Conservation (phyloP, 2,113 vertebrate species). For the Ophthalmolycus amberensis region DNA sequence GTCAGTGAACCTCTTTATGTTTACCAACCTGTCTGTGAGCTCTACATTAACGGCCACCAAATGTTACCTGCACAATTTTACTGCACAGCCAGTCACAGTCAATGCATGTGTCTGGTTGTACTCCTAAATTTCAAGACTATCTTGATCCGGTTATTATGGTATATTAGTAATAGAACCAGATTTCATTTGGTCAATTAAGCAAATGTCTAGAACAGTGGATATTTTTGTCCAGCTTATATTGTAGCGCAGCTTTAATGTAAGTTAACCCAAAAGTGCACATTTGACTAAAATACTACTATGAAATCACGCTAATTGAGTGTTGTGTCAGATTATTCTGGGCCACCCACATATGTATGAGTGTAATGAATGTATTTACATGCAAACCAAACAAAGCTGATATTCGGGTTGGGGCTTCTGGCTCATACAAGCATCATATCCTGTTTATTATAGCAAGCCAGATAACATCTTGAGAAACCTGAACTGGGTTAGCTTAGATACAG, state of each 20-base stretch:
- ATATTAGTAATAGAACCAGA: neutral
- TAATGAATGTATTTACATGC: slow-evolving; percentile 44
- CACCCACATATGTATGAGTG: slow-evolving; percentile 33
- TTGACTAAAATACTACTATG: neutral
- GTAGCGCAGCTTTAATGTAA: neutral
- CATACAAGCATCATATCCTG: slow-evolving; percentile 43
- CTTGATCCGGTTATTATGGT: neutral
- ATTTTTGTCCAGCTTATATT: neutral
- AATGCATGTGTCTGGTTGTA: neutral
- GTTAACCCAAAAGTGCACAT: neutral
- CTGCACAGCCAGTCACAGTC: neutral
- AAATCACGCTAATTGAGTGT: neutral
- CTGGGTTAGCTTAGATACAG: slow-evolving; percentile 10
- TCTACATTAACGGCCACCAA: neutral
- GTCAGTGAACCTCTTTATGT: neutral
- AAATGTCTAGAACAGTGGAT: neutral
- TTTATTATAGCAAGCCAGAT: slow-evolving; percentile 48
- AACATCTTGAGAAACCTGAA: slow-evolving; percentile 23
- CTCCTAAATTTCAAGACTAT: no score
- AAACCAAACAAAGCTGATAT: slow-evolving; percentile 35
- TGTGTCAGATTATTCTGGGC: slow-evolving; percentile 13
- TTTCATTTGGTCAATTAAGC: neutral
- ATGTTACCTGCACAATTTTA: neutral
- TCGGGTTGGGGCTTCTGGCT: slow-evolving; percentile 3
- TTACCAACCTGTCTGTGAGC: slow-evolving; percentile 3